Evolutionary conservation across 1,140 invertebrate species (phyloP).

Genomic region (Drosophila bocki): DNA sequence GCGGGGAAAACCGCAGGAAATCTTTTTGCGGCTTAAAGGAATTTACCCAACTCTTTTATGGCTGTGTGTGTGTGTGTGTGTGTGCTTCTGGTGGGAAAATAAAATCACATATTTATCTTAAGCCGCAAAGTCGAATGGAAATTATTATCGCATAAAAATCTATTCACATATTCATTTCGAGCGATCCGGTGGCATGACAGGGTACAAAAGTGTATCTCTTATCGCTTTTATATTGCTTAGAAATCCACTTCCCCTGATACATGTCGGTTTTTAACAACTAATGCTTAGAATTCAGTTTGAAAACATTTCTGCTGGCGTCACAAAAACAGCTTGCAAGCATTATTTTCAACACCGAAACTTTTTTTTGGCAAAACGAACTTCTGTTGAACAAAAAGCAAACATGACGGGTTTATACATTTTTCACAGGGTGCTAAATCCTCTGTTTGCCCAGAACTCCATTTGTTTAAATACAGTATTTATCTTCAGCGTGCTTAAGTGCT

Average conservation of each 20-base stretch:
- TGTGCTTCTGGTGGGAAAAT: slow-evolving; percentile 5
- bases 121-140: slow-evolving; percentile 31
- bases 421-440: slow-evolving; percentile 9
- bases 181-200: neutral
- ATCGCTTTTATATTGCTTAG: slow-evolving; percentile 2
- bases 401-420: slow-evolving; percentile 8
- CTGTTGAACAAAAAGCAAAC: slow-evolving; percentile 8
- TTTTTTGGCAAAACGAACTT: slow-evolving; percentile 13
- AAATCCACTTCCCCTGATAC: neutral
- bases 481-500: neutral
- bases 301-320: neutral
- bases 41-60: slow-evolving; percentile 30
- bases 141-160: slow-evolving; percentile 35
- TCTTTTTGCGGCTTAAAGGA: slow-evolving; percentile 28
- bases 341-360: slow-evolving; percentile 22
- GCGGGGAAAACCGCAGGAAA: slow-evolving; percentile 7
- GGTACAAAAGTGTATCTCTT: slow-evolving; percentile 1
- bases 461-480: slow-evolving; percentile 21
- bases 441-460: slow-evolving; percentile 22
- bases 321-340: slow-evolving; percentile 9
- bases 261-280: neutral
- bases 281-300: slow-evolving; percentile 8
- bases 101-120: slow-evolving; percentile 46
- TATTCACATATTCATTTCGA: slow-evolving; percentile 5
- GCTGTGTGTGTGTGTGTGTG: neutral